Evolutionary conservation across 2,797 vertebrate genomes (phyloP).

Genomic region (Syndactyla subalaris): DNA sequence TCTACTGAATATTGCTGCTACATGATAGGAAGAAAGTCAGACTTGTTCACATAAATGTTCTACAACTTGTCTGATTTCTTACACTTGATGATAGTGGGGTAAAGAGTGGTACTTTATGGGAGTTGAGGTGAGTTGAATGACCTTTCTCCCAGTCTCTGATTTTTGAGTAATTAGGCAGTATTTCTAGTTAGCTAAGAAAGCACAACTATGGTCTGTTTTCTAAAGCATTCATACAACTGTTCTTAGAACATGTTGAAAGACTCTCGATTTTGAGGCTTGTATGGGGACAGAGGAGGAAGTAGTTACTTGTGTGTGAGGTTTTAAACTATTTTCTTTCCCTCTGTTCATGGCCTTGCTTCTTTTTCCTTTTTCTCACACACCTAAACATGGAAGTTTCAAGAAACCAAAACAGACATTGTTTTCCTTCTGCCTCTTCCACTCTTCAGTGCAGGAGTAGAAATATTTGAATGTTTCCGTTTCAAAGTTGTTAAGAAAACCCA

Average conservation of each 20-base stretch:
- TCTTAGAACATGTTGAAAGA: background rate
- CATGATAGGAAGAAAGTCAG: background rate
- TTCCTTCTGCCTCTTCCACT: background rate
- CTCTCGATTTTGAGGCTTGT: background rate
- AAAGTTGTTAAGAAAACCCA: background rate
- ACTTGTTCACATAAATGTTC: background rate
- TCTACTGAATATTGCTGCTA: background rate
- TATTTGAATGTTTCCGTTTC: background rate
- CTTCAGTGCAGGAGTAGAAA: background rate
- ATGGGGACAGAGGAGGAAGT: background rate
- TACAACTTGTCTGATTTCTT: background rate
- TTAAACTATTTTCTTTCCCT: background rate
- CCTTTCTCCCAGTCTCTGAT: background rate
- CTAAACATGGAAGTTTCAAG: background rate
- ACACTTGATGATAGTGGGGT: background rate
- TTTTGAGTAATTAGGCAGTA: background rate
- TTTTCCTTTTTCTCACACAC: background rate
- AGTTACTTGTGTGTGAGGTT: background rate
- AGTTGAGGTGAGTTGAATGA: background rate
- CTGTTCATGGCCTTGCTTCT: background rate
- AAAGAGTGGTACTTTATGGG: background rate
- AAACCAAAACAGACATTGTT: background rate
- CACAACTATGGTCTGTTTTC: background rate
- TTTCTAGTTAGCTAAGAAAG: background rate
- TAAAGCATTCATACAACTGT: background rate